Conservation (phyloP, 2,797 vertebrate species). For the Enteromius anoplus region DNA sequence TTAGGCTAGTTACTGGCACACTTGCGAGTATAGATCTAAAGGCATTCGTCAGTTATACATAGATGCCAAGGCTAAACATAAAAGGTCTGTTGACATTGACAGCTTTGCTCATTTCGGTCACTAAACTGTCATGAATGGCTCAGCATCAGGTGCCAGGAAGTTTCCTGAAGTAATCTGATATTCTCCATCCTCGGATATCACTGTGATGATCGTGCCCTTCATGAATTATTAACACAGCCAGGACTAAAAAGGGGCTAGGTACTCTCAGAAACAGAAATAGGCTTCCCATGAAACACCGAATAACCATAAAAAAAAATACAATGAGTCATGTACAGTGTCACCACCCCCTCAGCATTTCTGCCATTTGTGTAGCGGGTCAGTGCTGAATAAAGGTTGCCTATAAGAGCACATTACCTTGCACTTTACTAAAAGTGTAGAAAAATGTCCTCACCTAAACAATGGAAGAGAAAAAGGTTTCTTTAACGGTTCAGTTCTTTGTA, state of each 20-base stretch:
- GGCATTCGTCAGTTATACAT: conserved; percentile 11
- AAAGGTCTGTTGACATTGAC: conserved; percentile 27
- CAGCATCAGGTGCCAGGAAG: conserved; percentile 10
- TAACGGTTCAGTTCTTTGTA: conserved; percentile 5
- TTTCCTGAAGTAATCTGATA: conserved; percentile 13
- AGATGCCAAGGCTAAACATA: conserved; percentile 17
- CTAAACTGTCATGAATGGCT: conserved; percentile 3
- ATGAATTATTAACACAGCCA: conserved; percentile 20
- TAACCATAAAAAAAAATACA: conserved; percentile 10
- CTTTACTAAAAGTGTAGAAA: conserved; percentile 1
- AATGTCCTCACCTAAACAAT: conserved; percentile 17
- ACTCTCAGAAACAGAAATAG: conserved; percentile 18
- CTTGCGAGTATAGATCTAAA: neutral
- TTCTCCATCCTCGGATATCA: conserved; percentile 1
- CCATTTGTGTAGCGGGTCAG: conserved; percentile 15
- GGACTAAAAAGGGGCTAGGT: neutral
- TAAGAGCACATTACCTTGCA: conserved; percentile 3
- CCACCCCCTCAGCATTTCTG: conserved; percentile 12
- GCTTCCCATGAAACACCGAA: conserved; percentile 4
- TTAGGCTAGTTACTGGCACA: neutral
- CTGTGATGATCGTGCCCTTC: conserved; percentile 12
- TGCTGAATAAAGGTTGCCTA: conserved; percentile 18
- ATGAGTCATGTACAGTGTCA: conserved; percentile 22
- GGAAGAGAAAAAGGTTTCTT: conserved; percentile 15
- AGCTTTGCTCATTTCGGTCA: neutral